A percentile compares a stretch with the other conserved stretches of the same genome.
These are phyloP conservation scores for Pedionomus torquatus DNA, from an alignment of 2,113 vertebrate genomes.

Conservation along the genomic window DNA sequence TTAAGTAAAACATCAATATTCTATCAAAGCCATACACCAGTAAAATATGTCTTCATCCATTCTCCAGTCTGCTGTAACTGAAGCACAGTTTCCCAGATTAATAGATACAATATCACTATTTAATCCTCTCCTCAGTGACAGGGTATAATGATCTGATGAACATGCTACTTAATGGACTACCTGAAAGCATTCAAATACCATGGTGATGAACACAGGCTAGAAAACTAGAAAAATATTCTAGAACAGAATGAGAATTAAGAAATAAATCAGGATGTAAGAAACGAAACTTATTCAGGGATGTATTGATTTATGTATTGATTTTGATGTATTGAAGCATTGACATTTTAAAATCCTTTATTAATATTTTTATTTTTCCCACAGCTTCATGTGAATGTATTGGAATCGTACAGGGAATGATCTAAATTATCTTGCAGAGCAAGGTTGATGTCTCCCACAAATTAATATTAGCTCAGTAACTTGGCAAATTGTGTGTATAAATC, in stretches of 20 bases:
- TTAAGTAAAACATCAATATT: neutral
- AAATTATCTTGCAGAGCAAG: conserved; percentile 28
- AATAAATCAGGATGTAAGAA: neutral
- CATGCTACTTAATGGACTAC: conserved; percentile 43
- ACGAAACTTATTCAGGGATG: neutral
- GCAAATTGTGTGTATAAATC: conserved; percentile 35
- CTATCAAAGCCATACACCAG: neutral
- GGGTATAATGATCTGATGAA: conserved; percentile 49
- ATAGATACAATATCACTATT: conserved; percentile 51
- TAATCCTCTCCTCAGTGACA: conserved; percentile 49
- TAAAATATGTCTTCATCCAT: neutral
- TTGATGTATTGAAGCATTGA: no score
- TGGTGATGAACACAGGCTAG: neutral
- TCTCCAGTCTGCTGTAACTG: neutral
- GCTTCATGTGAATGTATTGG: neutral
- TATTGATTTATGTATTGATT: no score
- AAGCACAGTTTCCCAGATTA: conserved; percentile 42
- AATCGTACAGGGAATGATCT: neutral
- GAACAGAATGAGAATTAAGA: neutral
- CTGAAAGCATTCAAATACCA: neutral
- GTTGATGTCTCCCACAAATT: conserved; percentile 45
- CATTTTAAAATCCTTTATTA: conserved; percentile 9
- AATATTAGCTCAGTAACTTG: conserved; percentile 43
- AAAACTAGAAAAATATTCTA: conserved; percentile 6
- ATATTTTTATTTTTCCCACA: neutral